Percentiles rank a stretch among this genome's conserved stretches.
Evolutionary conservation across 1,140 invertebrate genomes (phyloP).

Genomic region (Asobara japonica): DNA sequence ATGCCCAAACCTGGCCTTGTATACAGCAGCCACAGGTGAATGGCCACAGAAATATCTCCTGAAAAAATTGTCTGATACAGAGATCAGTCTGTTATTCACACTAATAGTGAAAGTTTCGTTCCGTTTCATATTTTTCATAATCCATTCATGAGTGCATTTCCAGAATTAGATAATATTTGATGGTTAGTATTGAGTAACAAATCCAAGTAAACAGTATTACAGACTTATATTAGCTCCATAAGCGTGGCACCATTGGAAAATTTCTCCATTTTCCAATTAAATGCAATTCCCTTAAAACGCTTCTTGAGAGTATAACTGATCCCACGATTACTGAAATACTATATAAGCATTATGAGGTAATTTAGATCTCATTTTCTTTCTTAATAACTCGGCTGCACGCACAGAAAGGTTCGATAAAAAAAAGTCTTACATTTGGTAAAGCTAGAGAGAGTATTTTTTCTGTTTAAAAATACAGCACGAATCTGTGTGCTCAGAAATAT

Average conservation of each 20-base stretch:
- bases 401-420: too few species aligned
- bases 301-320: background rate
- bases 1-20: slow-evolving; percentile 45
- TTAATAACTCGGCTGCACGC: too few species aligned
- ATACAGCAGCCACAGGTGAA: slow-evolving; percentile 24
- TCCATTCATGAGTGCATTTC: background rate
- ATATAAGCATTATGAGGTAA: background rate
- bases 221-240: background rate
- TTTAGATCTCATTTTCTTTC: background rate
- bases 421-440: too few species aligned
- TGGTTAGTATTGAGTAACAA: background rate
- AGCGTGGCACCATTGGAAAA: background rate
- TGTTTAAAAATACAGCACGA: too few species aligned
- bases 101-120: background rate
- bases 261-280: background rate
- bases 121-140: background rate
- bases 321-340: slow-evolving; percentile 12
- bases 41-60: too few species aligned
- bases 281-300: background rate
- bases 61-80: background rate
- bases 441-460: too few species aligned
- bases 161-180: background rate
- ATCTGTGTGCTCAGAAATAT: too few species aligned
- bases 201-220: background rate
- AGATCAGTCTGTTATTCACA: background rate